phyloP scores from a whole-genome alignment of 2,797 vertebrate genomes.

The Botia kubotai region DNA sequence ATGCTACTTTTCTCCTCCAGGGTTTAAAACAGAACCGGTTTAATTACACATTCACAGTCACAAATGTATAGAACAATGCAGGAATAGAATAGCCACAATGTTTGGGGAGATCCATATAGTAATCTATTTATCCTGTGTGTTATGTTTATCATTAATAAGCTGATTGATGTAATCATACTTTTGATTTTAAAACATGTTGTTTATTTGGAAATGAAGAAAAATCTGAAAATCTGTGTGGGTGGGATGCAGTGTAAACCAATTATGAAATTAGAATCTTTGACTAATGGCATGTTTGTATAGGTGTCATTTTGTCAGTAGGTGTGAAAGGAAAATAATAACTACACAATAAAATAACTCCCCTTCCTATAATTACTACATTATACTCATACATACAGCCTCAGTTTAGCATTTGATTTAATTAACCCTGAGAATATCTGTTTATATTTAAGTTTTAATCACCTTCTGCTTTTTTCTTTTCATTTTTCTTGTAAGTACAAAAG shows the following conservation, averaged over 20 bases:
- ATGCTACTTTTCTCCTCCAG: constrained; percentile 13
- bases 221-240: too few relatives aligned
- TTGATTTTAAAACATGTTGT: too few relatives aligned
- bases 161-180: too few relatives aligned
- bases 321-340: background rate
- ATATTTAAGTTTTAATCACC: background rate
- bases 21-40: background rate
- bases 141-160: too few relatives aligned
- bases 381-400: background rate
- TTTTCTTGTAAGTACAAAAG: background rate
- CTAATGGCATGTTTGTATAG: background rate
- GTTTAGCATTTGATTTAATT: constrained; percentile 1
- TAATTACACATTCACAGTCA: constrained; percentile 3
- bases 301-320: too few relatives aligned
- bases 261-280: background rate
- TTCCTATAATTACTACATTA: constrained; percentile 12
- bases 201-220: too few relatives aligned
- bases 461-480: background rate
- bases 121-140: too few relatives aligned
- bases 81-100: too few relatives aligned
- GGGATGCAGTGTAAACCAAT: background rate
- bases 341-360: constrained; percentile 10
- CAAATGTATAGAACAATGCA: background rate
- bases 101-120: too few relatives aligned
- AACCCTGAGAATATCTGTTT: background rate